Conservation (phyloP, 2,797 vertebrate genomes). For the Tragopan temminckii region DNA sequence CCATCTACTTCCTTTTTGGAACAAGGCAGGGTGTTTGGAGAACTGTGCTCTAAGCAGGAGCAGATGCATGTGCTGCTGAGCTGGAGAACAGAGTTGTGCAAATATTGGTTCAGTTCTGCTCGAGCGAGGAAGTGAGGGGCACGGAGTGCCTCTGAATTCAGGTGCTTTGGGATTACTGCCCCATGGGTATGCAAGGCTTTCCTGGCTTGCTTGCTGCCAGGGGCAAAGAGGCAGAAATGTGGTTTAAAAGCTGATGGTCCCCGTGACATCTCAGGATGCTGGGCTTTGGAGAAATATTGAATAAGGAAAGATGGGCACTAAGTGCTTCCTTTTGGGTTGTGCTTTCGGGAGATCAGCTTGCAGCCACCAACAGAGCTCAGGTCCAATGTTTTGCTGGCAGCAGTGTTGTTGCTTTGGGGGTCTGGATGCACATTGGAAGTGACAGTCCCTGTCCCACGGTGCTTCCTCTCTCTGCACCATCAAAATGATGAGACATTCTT, state of each 20-base stretch:
- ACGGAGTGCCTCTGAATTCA: rapidly evolving
- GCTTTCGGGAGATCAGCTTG: background rate
- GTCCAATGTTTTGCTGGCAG: background rate
- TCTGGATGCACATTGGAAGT: background rate
- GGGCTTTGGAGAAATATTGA: background rate
- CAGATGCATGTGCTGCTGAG: constrained; percentile 17
- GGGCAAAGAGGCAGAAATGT: background rate
- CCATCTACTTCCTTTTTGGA: background rate
- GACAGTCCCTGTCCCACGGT: rapidly evolving
- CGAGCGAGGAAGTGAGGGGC: rapidly evolving
- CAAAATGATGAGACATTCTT: rapidly evolving
- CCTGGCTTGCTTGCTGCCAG: background rate
- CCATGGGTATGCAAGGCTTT: rapidly evolving
- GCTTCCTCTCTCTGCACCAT: rapidly evolving
- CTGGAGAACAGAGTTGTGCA: background rate
- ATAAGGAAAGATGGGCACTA: rapidly evolving
- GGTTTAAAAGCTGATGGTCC: background rate
- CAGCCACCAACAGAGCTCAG: background rate
- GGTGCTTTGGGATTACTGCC: background rate
- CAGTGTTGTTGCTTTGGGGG: background rate
- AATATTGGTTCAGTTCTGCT: background rate
- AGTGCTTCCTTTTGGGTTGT: background rate
- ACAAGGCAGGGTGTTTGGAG: background rate
- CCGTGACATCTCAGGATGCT: rapidly evolving
- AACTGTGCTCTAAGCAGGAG: constrained; percentile 44